phyloP scores from a whole-genome alignment of 1,140 invertebrate species.

The Papilio aristodemus region DNA sequence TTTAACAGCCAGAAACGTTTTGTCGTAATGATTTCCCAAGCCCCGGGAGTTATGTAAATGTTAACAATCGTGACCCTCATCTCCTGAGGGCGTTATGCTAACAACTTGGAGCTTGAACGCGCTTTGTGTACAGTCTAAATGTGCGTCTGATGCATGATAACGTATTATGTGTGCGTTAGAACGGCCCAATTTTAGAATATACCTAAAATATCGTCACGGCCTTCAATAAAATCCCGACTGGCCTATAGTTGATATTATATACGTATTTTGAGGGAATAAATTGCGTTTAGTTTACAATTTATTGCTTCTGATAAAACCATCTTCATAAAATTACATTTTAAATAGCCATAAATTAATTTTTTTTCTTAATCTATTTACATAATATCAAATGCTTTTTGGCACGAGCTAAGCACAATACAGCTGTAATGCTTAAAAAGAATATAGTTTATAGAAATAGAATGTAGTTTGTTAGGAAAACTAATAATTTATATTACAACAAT shows the following conservation, averaged over 20 bases:
- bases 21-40: conserved; percentile 37
- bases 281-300: not conserved
- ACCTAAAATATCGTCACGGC: conserved; percentile 14
- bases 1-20: conserved; percentile 33
- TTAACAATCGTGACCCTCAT: conserved; percentile 43
- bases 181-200: conserved; percentile 33
- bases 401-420: too few species aligned
- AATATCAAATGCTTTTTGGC: not conserved
- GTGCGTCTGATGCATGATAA: conserved; percentile 42
- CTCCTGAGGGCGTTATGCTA: conserved; percentile 43
- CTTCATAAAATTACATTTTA: not conserved
- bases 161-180: conserved; percentile 37
- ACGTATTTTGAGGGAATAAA: not conserved
- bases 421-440: too few species aligned
- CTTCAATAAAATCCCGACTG: conserved; percentile 26
- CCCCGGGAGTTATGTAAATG: conserved; percentile 45
- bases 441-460: not conserved
- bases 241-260: not conserved
- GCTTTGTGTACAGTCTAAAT: conserved; percentile 34
- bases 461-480: not conserved
- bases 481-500: conserved; percentile 3
- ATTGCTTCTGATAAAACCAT: not conserved
- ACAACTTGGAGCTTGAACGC: conserved; percentile 44
- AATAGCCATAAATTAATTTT: too few species aligned
- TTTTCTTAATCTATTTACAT: too few species aligned